Evolutionary conservation across 2,113 vertebrate species (phyloP), one percentile per base, ranked within the genome.

Genomic region (Hyperoodon ampullatus): DNA sequence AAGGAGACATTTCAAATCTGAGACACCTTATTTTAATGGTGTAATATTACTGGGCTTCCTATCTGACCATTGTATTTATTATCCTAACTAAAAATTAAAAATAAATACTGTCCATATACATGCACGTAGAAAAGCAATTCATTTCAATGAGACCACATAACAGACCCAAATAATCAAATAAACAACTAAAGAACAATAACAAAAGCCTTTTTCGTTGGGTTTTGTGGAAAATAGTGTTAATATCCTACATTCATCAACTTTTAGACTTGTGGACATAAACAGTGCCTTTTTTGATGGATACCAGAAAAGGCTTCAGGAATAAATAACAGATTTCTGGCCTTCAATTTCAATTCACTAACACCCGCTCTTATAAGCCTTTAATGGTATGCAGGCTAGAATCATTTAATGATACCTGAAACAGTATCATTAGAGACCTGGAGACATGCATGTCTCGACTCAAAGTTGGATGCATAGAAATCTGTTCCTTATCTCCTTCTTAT

Each of bases 401-500:
- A 55, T 65, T 74, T 95, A 84, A 92, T 35, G 63, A 83, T 81
- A 84, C 53, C 80, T 88, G 30, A 95, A 80, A 84, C 15, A 82
- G 68, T 61, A 78, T 68, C 68, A 44, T 93, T 82, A 93, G 10
- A 84, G 9, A 42, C 35, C 63, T 84, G 8, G 50, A 78, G 44
- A 85, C 13, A 87, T 11, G 85, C 16, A 10, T 68, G 19, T 77
- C 84, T 72, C 4, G 2, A 72, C 58, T 23, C 60, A 53, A 81
- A 98, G 39, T 74, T 72, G 55, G n/a, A 87, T 14, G 5, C 14
- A 50, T 42, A 95, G 33, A 75, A 81, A 94, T 94, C 60, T 96
- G 78, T 80, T 94, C 94, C 88, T 93, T 92, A 82, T 65, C 75
- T 92, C 47, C 42, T 85, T 82, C n/a, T 93, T 83, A 84, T 70